Evolutionary conservation across 2,888 invertebrate genomes (phyloP), one percentile per base, ranked within the genome.

Genomic region (Blastobasis lacticolella): DNA sequence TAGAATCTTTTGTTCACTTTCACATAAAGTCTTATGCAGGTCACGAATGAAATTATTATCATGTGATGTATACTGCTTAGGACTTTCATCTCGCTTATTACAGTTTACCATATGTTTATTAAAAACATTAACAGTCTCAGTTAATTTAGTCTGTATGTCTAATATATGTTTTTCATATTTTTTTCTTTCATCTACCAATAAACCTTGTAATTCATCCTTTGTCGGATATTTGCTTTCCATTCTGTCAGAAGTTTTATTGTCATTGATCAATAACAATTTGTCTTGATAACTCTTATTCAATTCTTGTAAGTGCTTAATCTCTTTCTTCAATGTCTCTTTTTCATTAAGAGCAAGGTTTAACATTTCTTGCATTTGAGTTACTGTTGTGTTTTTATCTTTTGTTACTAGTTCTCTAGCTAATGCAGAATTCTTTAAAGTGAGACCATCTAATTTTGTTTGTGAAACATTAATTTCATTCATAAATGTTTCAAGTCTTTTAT

Each of bases 401-500:
- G 23, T 23, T 50, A 67, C 89, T 90, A 93, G 56, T 90, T 92
- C 62, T 89, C 79, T 58, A 89, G 92, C 68, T 89, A 90, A 67
- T 89, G 89, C 78, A 89, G 68, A 60, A 64, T 85, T 87, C 67
- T 72, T 80, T 53, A 71, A 57, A 47, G 61, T 69, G 10, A 86
- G 64, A n/a, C 67, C 69, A 51, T 92, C 91, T 52, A 92, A 73
- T 61, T 86, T 88, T 8, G 79, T 79, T 72, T 92, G 90, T 52
- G 92, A 76, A 61, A 86, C 88, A 48, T 84, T 85, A 52, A 91
- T 89, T 66, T 93, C 92, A 67, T 89, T 84, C 55, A 89, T 89
- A 70, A 92, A 91, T 54, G 87, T 84, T 63, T 91, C 90, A 23
- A 94, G 88, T 58, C 91, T 90, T 50, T 89, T 89, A 72, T 94